Conservation (phyloP, 2,888 invertebrate species). For the Holacanthella duospinosa region DNA sequence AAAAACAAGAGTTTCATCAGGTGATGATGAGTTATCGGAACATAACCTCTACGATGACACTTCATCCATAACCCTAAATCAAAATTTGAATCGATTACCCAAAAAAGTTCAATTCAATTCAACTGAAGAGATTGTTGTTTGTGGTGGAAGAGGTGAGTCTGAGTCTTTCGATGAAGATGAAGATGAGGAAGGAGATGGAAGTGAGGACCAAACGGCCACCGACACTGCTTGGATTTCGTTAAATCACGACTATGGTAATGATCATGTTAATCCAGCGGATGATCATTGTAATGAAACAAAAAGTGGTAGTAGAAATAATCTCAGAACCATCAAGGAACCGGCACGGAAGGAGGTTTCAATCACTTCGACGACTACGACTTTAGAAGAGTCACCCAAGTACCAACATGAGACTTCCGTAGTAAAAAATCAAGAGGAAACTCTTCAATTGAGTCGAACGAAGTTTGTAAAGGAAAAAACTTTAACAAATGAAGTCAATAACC, state of each 20-base stretch:
- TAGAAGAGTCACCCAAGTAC: background rate
- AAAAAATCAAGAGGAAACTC: background rate
- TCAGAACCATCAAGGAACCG: background rate
- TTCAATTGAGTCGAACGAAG: background rate
- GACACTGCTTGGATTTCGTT: background rate
- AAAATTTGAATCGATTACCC: conserved; percentile 16
- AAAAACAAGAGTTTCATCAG: conserved; percentile 18
- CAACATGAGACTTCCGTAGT: background rate
- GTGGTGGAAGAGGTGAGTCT: conserved; percentile 13
- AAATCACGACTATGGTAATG: conserved; percentile 3
- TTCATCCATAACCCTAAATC: background rate
- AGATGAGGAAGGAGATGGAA: conserved; percentile 12
- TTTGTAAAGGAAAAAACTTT: background rate
- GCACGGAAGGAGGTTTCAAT: background rate
- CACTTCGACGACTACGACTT: background rate
- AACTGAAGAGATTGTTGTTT: conserved; percentile 23
- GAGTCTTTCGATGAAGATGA: conserved; percentile 15
- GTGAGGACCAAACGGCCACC: conserved; percentile 10
- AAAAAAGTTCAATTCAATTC: conserved; percentile 35
- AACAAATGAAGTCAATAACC: conserved; percentile 2
- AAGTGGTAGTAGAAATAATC: background rate
- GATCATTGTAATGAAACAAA: background rate
- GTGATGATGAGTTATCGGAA: conserved; percentile 10
- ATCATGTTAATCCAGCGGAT: conserved; percentile 3
- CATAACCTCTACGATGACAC: background rate